Base-by-base conservation (phyloP, 2,888 invertebrate species). In the Euclidia mi region DNA sequence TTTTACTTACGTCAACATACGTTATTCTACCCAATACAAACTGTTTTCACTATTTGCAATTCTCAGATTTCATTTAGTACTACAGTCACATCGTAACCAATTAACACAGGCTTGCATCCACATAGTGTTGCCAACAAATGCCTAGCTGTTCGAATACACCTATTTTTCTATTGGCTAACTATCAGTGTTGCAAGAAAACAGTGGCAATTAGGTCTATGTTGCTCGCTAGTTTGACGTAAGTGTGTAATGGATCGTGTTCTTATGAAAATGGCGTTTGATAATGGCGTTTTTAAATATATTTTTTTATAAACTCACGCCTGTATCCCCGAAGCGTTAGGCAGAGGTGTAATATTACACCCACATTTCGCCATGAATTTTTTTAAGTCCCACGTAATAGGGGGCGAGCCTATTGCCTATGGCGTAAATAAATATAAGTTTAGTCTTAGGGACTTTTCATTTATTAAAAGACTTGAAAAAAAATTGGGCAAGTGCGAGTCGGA, bases 31-130 rank as follows among this genome's bases (percentile, higher is more conserved):
- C 35, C 50, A 43, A 50, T 1, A 20, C 12, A 20, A 11, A 7
- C 2, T 17, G 6, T 12, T 6, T 3, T 6, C 28, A 9, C 34
- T 48, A 35, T 29, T 18, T 7, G 41, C 20, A 9, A 41, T 43
- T 37, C 43, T 43, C 35, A 50, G 42, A 37, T 9, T 28, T 42
- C 29, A 32, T 6, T 31, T 42, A 35, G 50, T 40, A 15, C 31
- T 31, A 12, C 14, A 29, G 35, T 35, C 20, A 32, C 42, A 43
- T 25, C 32, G 34, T 43, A 10, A 1, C 28, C 20, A 25, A 40
- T 25, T 20, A 20, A 25, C 12, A 25, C 40, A 20, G 3, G 20
- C 7, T 37, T 25, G 40, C 12, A 40, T 40, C 6, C 11, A 12
- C n/a, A 6, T 9, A 12, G 34, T n/a, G 18, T 40, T 40, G 6